Percentiles rank a stretch among this genome's conserved stretches.
These are phyloP conservation scores for Illadopsis cleaveri DNA, from an alignment of 2,113 vertebrate species.

Conservation along the genomic window DNA sequence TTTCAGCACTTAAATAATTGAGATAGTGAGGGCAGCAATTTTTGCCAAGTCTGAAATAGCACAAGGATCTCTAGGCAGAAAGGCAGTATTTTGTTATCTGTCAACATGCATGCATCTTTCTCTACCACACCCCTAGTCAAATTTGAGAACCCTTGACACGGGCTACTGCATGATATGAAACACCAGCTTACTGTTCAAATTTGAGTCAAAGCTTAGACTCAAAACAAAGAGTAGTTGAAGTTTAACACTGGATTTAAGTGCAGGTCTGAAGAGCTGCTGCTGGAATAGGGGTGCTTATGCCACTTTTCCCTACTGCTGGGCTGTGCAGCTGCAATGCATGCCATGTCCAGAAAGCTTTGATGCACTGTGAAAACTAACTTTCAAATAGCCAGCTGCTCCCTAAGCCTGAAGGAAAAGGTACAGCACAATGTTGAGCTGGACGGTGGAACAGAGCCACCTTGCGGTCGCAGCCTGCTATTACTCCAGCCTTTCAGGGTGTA, in stretches of 20 bases:
- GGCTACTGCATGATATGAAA: not conserved
- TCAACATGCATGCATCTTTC: not conserved
- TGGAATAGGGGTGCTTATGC: not conserved
- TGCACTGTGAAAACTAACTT: not conserved
- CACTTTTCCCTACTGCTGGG: not conserved
- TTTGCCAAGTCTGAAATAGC: not conserved
- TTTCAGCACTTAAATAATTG: not conserved
- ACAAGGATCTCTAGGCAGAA: not conserved
- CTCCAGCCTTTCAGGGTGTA: not conserved
- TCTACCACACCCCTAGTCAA: not conserved
- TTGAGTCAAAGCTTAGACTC: not conserved
- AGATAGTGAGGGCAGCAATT: not conserved
- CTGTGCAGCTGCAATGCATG: not conserved
- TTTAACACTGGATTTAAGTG: not conserved
- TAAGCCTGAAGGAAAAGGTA: not conserved
- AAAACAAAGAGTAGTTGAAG: not conserved
- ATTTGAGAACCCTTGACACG: not conserved
- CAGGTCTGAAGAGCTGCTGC: not conserved
- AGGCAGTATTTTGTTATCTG: not conserved
- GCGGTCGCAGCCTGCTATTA: not conserved
- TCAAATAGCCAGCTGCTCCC: not conserved
- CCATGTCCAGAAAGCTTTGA: not conserved
- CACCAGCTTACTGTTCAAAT: not conserved
- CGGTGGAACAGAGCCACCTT: conserved; percentile 10
- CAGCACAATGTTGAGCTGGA: not conserved